phyloP scores from a whole-genome alignment of 2,888 invertebrate genomes.

The Troides helena region DNA sequence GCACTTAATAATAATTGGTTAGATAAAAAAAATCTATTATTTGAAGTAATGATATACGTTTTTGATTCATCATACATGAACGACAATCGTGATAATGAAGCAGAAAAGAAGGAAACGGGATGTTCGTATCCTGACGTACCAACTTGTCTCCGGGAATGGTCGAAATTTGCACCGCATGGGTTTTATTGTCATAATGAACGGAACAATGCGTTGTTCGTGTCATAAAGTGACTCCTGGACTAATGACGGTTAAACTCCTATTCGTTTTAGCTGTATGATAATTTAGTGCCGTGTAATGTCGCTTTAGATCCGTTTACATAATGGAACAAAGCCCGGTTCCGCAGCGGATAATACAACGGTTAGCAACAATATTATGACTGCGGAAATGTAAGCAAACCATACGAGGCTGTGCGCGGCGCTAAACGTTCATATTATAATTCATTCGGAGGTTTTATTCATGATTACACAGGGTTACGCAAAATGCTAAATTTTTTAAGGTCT shows the following conservation, averaged over 20 bases:
- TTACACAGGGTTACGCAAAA: neutral
- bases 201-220: conserved; percentile 6
- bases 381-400: conserved; percentile 26
- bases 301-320: conserved; percentile 33
- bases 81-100: conserved; percentile 19
- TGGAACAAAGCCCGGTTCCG: conserved; percentile 30
- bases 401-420: neutral
- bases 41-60: neutral
- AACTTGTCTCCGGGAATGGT: conserved; percentile 11
- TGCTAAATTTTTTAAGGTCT: too few species aligned
- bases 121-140: conserved; percentile 22
- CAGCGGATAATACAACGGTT: conserved; percentile 18
- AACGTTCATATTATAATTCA: conserved; percentile 12
- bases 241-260: conserved; percentile 3
- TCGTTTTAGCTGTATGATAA: conserved; percentile 5
- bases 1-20: neutral
- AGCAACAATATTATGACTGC: conserved; percentile 29
- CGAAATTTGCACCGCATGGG: conserved; percentile 18
- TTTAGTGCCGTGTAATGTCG: conserved; percentile 7
- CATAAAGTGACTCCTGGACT: conserved; percentile 11
- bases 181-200: conserved; percentile 19
- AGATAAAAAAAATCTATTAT: neutral
- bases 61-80: conserved; percentile 8
- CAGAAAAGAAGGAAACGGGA: conserved; percentile 24
- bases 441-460: conserved; percentile 2